Evolutionary conservation across 35 echinoderm and acorn worm genomes (phyloP).

Genomic region (Apostichopus parvimensis): DNA sequence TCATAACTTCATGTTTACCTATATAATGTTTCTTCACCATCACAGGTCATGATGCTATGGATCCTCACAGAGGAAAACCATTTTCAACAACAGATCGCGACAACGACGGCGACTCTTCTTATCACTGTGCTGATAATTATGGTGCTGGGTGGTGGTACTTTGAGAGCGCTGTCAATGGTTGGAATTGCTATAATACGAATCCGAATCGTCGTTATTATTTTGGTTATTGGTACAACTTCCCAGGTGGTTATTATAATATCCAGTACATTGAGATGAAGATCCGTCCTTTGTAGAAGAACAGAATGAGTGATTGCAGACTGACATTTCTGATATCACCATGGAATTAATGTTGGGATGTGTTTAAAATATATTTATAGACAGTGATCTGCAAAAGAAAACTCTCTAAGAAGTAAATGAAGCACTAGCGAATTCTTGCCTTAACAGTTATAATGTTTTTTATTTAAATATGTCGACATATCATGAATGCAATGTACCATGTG

Average conservation of each 20-base stretch:
- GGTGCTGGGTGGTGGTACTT: not conserved
- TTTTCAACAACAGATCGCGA: conserved; percentile 17
- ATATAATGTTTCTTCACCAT: too few relatives aligned
- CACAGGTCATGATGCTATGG: conserved; percentile 13
- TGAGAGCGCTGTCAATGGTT: not conserved
- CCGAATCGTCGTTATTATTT: not conserved
- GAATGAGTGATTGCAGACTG: too few relatives aligned
- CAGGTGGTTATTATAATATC: not conserved
- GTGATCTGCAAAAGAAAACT: too few relatives aligned
- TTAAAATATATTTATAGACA: too few relatives aligned
- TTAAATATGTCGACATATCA: too few relatives aligned
- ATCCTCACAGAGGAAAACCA: conserved; percentile 19
- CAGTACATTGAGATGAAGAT: conserved; percentile 21
- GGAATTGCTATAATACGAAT: not conserved
- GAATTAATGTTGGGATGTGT: too few relatives aligned
- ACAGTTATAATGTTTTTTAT: too few relatives aligned
- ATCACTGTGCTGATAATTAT: conserved; percentile 7
- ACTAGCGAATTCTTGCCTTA: too few relatives aligned
- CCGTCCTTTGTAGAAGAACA: not conserved
- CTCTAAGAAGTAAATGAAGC: too few relatives aligned
- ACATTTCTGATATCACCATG: too few relatives aligned
- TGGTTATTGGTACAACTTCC: not conserved
- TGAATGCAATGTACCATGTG: too few relatives aligned
- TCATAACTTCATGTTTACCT: too few relatives aligned
- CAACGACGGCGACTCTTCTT: not conserved